Evolutionary conservation across 30 jellyfish, hydroid and myxozoan species (phyloP), one percentile per base, ranked within the genome.

Genomic region (Phacellophora camtschatica): DNA sequence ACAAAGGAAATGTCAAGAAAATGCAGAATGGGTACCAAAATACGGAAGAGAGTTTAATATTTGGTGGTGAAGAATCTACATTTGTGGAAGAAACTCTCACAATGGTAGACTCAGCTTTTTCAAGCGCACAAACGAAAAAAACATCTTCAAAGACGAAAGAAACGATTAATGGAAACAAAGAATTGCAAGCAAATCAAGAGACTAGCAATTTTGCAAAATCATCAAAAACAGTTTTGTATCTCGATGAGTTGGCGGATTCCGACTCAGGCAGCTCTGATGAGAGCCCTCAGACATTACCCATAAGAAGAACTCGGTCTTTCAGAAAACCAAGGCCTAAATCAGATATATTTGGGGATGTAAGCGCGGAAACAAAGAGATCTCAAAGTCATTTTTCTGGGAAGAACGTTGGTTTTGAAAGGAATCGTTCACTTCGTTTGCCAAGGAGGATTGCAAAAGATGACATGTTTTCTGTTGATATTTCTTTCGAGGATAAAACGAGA

Each of bases 271-370:
- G 77, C 77, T 64, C 91, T 11, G 42, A 71, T 66, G 91, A 80
- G 36, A 53, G 18, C 4, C 82, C 83, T 5, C 50, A 15, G 31
- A 65, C 74, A 4, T 36, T 76, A 2, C 80, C 71, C 0, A 56
- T 78, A 66, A 48, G 78, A 36, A 54, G 91, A 50, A 80, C 66
- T 64, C 66, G 41, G 43, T 80, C 91, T 16, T 30, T 80, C 25
- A 45, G 91, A 42, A 64, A 42, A 71, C 69, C 91, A 1, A 66
- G 91, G 71, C 91, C 91, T n/a, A 80, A 80, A 49, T 80, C 91
- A 8, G 91, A 80, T 23, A 32, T 62, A 9, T 50, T 70, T 15
- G 22, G 84, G 16, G 75, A 43, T 25, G 29, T 36, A 16, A 23
- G 24, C 28, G 51, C 71, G n/a, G 43, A 25, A 9, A 48, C 37